Evolutionary conservation across 2,888 invertebrate genomes (phyloP).

Genomic region (Gymnoscelis rufifasciata): DNA sequence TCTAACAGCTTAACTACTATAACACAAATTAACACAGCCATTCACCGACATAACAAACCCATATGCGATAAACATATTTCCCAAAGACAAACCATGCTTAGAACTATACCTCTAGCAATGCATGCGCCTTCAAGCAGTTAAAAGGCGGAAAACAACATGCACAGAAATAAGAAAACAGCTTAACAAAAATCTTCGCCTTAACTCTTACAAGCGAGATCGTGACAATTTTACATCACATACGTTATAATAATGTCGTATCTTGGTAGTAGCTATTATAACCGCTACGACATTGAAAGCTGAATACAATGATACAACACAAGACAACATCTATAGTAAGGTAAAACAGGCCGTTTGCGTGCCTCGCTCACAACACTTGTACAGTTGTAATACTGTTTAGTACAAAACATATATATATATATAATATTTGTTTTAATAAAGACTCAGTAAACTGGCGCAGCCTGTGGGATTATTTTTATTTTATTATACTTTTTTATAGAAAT

Average conservation of each 20-base stretch:
- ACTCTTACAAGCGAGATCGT: neutral
- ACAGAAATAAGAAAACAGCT: neutral
- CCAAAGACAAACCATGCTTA: conserved; percentile 5
- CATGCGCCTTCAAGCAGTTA: conserved; percentile 6
- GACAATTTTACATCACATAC: neutral
- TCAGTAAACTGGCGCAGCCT: neutral
- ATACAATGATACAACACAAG: conserved; percentile 34
- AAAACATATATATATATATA: too few species aligned
- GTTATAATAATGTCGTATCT: too few species aligned
- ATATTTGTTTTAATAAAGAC: neutral
- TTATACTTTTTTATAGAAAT: too few species aligned
- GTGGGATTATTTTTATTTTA: too few species aligned
- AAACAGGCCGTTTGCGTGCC: conserved; percentile 17
- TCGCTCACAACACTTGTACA: conserved; percentile 4
- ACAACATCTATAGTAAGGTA: conserved; percentile 45
- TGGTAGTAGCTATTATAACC: conserved; percentile 6
- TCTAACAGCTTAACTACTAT: too few species aligned
- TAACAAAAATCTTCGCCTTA: neutral
- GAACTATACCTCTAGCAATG: neutral
- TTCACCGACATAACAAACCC: neutral
- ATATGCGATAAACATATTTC: neutral
- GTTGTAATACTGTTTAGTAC: too few species aligned
- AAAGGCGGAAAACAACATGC: conserved; percentile 12
- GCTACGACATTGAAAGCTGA: conserved; percentile 13
- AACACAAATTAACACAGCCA: too few species aligned